A percentile compares a stretch with the other conserved stretches of the same genome.
Evolutionary conservation across 2,797 vertebrate species (phyloP).

Genomic region (Denticeps clupeoides): DNA sequence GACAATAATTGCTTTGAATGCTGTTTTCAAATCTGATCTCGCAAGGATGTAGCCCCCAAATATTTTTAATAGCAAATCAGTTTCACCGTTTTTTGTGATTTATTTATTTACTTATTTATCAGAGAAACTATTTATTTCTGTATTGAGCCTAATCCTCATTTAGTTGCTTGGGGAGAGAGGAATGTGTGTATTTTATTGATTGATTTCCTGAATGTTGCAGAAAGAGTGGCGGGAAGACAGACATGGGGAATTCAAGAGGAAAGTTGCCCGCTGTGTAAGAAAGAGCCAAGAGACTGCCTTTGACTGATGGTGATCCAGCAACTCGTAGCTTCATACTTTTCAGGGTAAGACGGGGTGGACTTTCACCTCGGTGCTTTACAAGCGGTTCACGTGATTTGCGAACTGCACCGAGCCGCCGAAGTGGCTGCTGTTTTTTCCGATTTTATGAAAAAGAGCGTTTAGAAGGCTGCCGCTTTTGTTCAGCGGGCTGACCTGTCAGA

Average conservation of each 20-base stretch:
- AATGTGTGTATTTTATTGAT: constrained; percentile 22
- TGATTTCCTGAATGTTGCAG: constrained; percentile 44
- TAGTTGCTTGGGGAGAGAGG: background rate
- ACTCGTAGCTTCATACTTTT: constrained; percentile 83
- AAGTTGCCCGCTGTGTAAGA: constrained; percentile 99
- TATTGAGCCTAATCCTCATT: background rate
- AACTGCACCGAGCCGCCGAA: too few species aligned
- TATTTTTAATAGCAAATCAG: too few species aligned
- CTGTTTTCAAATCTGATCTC: too few species aligned
- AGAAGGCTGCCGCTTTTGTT: too few species aligned
- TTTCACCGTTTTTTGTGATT: too few species aligned
- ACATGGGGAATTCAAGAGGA: constrained; percentile 97
- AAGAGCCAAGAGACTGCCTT: constrained; percentile 99
- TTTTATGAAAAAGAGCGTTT: background rate
- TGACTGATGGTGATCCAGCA: constrained; percentile 86
- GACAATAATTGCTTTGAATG: too few species aligned
- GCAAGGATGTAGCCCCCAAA: too few species aligned
- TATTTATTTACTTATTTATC: too few species aligned
- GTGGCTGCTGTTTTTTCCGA: too few species aligned
- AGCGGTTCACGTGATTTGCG: constrained; percentile 6
- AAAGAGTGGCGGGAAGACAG: constrained; percentile 99
- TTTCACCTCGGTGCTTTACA: constrained; percentile 15
- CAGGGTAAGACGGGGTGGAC: constrained; percentile 72
- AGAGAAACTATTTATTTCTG: too few species aligned
- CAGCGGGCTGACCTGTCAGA: constrained; percentile 4